Evolutionary conservation across 2,113 vertebrate genomes (phyloP).

Genomic region (Myanophis thanlyinensis): DNA sequence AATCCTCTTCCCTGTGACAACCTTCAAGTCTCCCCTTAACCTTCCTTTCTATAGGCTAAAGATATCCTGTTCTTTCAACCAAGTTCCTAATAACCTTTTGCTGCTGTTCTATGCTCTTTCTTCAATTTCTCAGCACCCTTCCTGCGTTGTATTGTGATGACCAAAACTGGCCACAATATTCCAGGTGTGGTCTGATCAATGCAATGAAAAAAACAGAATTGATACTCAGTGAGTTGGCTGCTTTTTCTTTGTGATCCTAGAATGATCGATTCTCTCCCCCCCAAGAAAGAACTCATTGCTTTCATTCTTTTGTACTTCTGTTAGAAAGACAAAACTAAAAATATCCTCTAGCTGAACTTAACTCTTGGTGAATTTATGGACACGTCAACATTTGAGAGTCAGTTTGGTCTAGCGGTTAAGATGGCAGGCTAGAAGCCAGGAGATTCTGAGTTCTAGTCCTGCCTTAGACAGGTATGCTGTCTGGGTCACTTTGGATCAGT

Average conservation of each 20-base stretch:
- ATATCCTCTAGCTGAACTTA: neutral
- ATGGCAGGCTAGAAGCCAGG: too few species aligned
- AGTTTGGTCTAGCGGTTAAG: too few species aligned
- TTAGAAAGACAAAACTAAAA: neutral
- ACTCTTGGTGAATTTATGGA: neutral
- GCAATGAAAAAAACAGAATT: neutral
- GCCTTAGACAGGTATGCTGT: too few species aligned
- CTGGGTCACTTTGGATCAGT: too few species aligned
- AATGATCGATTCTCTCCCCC: neutral
- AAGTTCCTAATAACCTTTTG: neutral
- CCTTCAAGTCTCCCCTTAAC: neutral
- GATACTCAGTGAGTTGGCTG: neutral
- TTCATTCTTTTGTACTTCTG: neutral
- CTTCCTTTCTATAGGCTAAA: neutral
- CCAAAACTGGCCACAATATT: neutral
- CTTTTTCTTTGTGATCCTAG: neutral
- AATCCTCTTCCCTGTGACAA: neutral
- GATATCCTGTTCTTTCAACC: neutral
- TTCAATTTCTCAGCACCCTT: neutral
- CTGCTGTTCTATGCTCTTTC: neutral
- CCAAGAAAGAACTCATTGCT: neutral
- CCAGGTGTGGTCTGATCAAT: neutral
- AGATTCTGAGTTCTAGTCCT: too few species aligned
- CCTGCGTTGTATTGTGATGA: neutral
- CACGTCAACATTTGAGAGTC: neutral